Evolutionary conservation across 2,113 vertebrate species (phyloP).

Genomic region (Phrynosoma platyrhinos): DNA sequence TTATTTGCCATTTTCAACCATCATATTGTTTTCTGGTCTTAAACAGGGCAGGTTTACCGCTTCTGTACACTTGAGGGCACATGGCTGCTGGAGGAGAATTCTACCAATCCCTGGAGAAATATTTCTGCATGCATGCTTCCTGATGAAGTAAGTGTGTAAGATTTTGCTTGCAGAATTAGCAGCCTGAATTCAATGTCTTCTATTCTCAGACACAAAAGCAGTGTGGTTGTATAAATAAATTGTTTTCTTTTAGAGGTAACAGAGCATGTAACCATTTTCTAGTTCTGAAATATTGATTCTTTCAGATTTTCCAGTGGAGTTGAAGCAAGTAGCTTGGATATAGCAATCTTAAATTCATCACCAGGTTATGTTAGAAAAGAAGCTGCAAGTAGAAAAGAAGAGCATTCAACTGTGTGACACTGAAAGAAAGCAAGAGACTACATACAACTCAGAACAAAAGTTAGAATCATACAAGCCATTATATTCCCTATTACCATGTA

Average conservation of each 20-base stretch:
- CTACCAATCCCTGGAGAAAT: constrained; percentile 80
- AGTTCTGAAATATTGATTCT: background rate
- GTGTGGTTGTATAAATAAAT: background rate
- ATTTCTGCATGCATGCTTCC: constrained; percentile 77
- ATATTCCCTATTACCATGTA: too few relatives aligned
- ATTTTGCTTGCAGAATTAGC: background rate
- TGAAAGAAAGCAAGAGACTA: background rate
- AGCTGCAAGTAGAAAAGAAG: background rate
- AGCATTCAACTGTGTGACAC: background rate
- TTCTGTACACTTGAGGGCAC: constrained; percentile 80
- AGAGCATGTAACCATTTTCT: background rate
- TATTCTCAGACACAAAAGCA: background rate
- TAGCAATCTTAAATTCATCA: background rate
- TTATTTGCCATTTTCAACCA: fast-evolving
- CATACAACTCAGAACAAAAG: too few relatives aligned
- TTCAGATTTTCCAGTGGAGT: background rate
- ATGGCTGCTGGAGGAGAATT: constrained; percentile 80
- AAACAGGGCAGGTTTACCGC: constrained; percentile 79
- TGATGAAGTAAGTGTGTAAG: constrained; percentile 62
- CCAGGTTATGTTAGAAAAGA: background rate
- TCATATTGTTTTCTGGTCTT: background rate
- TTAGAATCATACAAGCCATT: too few relatives aligned
- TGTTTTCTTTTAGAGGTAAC: background rate
- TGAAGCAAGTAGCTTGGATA: background rate
- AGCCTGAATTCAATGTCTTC: fast-evolving